A percentile compares a stretch with the other conserved stretches of the same genome.
Evolutionary conservation across 2,797 vertebrate species (phyloP).

Genomic region (Coregonus ussuriensis): DNA sequence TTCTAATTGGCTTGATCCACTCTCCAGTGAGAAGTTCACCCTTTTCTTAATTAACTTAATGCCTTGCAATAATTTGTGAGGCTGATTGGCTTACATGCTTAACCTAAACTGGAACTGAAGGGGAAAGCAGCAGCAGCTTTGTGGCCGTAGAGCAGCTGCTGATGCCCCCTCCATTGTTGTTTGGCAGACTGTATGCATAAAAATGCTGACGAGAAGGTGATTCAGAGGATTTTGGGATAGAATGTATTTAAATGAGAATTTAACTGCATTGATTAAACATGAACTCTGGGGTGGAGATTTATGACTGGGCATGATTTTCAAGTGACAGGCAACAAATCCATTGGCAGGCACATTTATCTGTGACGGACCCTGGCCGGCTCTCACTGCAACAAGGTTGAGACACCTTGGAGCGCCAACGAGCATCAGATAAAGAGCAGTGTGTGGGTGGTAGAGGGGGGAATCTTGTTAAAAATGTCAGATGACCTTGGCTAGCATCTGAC

Average conservation of each 20-base stretch:
- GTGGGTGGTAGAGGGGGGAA: slow-evolving; percentile 52
- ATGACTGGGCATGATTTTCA: slow-evolving; percentile 48
- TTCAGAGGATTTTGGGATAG: slow-evolving; percentile 60
- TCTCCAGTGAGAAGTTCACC: not conserved
- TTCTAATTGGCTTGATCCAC: slow-evolving; percentile 8
- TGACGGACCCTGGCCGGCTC: slow-evolving; percentile 43
- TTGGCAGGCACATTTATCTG: slow-evolving; percentile 63
- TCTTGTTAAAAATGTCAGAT: slow-evolving; percentile 81
- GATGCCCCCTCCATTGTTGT: slow-evolving; percentile 3
- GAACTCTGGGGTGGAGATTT: slow-evolving; percentile 56
- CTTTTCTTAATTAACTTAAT: slow-evolving; percentile 10
- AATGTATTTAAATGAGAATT: slow-evolving; percentile 69
- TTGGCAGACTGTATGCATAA: slow-evolving; percentile 42
- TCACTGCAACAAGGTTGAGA: slow-evolving; percentile 54
- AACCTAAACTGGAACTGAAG: not conserved
- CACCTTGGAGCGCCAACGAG: slow-evolving; percentile 67
- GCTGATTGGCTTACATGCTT: not conserved
- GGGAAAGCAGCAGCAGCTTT: slow-evolving; percentile 3
- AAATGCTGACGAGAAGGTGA: slow-evolving; percentile 55
- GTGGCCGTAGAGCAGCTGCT: not conserved
- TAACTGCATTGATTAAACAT: slow-evolving; percentile 67
- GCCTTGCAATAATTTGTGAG: not conserved
- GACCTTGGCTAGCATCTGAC: slow-evolving; percentile 78
- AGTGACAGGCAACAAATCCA: slow-evolving; percentile 66
- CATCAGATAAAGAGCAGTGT: slow-evolving; percentile 62